Evolutionary conservation across 2,113 vertebrate species (phyloP), one percentile per base, ranked within the genome.

Genomic region (Oncorhynchus nerka): DNA sequence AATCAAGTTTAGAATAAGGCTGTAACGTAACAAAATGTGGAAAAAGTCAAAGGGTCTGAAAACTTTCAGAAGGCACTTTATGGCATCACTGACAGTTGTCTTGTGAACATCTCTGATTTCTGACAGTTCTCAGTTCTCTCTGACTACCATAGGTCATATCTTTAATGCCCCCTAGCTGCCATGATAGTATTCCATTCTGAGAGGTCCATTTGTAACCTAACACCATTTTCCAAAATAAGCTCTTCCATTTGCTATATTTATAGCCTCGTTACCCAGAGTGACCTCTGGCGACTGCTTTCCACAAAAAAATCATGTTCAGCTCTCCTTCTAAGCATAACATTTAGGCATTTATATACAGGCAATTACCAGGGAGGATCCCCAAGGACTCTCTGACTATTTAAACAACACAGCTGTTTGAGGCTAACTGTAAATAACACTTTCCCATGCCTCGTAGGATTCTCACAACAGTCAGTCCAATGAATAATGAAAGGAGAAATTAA

Each of bases 361-460:
- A 77, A 55, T 32, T 74, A 59, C 51, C 39, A 48, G 30, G 22
- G 51, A 62, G 19, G 19, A 69, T 51, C 65, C 45, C 48, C 22
- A 22, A 16, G 11, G n/a, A 59, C 45, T 20, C 45, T 45, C 12
- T 45, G 20, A 62, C 64, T 22, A 32, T 73, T 74, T 62, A 68
- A 69, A 9, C 13, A 61, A 12, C 34, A 64, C 71, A 80, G 34
- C 39, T 51, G 66, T 55, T 48, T 70, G 57, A 24, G 20, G 13
- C 64, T 22, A 30, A 76, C 28, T 20, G 22, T 71, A 83, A 76
- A 75, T 64, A 73, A 74, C 26, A 71, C 51, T 65, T 70, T 62
- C 65, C 57, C 51, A 70, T 73, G n/a, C 51, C 73, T 34, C 13
- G 16, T 59, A 61, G 22, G 39, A 26, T 30, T 72, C 64, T 71